A percentile compares a stretch with the other conserved stretches of the same genome.
Evolutionary conservation across 2,113 vertebrate genomes (phyloP).

Genomic region (Rhombomys opimus): DNA sequence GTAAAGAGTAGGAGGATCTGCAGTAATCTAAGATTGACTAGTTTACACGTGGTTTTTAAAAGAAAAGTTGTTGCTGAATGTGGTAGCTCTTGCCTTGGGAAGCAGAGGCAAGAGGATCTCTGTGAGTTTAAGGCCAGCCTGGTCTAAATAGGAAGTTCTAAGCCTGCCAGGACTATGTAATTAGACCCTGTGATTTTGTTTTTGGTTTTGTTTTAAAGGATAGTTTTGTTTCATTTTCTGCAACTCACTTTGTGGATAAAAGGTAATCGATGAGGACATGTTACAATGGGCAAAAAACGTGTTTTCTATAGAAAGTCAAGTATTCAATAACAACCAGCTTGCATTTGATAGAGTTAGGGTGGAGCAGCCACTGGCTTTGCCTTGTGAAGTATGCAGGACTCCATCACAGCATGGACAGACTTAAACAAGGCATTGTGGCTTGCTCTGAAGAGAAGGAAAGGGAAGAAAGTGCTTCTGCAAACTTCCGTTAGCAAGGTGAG

Average conservation of each 20-base stretch:
- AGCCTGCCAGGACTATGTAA: background rate
- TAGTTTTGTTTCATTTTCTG: constrained; percentile 61
- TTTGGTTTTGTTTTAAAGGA: background rate
- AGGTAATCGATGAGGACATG: constrained; percentile 17
- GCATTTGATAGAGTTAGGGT: constrained; percentile 60
- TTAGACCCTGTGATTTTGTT: background rate
- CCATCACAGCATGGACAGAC: constrained; percentile 49
- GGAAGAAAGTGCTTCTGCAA: background rate
- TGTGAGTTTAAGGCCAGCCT: background rate
- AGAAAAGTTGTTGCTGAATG: background rate
- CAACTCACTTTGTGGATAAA: constrained; percentile 42
- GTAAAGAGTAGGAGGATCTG: background rate
- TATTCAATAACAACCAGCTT: constrained; percentile 53
- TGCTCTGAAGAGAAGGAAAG: constrained; percentile 19
- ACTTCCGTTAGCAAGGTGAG: background rate
- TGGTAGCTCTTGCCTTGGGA: background rate
- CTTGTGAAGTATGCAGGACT: background rate
- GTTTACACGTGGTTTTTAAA: background rate
- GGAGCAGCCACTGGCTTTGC: constrained; percentile 51
- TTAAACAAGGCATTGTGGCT: constrained; percentile 32
- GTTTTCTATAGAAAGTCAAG: constrained; percentile 50
- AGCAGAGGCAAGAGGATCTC: background rate
- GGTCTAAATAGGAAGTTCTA: background rate
- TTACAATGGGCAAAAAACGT: background rate
- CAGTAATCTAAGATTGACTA: background rate